Conservation (phyloP, 1,140 invertebrate genomes). For the Tigriopus japonicus region DNA sequence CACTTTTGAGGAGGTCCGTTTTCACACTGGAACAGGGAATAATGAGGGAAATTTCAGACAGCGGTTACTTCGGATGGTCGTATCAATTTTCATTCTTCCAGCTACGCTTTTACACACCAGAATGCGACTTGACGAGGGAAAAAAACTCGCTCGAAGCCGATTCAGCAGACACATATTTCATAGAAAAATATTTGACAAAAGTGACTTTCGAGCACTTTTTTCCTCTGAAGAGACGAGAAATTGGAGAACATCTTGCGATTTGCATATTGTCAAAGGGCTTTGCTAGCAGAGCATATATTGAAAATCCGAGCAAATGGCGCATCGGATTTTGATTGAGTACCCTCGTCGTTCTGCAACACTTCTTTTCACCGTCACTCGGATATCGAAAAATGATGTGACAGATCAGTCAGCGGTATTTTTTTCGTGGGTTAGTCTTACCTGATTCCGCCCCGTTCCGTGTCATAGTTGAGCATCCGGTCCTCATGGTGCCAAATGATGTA, state of each 20-base stretch:
- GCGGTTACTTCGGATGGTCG: not conserved
- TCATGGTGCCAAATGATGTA: constrained; percentile 63
- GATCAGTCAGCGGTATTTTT: not conserved
- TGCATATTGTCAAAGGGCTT: not conserved
- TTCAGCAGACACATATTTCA: not conserved
- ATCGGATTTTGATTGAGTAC: not conserved
- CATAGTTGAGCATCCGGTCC: constrained; percentile 54
- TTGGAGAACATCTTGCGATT: too few species aligned
- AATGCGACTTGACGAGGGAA: not conserved
- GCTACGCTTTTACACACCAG: not conserved
- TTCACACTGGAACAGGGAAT: constrained; percentile 40
- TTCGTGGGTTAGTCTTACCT: constrained; percentile 35
- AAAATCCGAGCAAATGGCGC: too few species aligned
- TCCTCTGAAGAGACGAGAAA: too few species aligned
- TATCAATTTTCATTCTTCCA: not conserved
- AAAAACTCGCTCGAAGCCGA: not conserved
- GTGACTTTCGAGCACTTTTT: too few species aligned
- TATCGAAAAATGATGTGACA: too few species aligned
- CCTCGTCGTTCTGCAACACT: not conserved
- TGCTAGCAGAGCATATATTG: not conserved
- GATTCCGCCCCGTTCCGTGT: constrained; percentile 58
- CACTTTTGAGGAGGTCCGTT: constrained; percentile 50
- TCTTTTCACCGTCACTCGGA: not conserved
- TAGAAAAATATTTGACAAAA: too few species aligned
- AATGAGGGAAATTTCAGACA: not conserved